These are phyloP conservation scores for Hippoglossus hippoglossus DNA, from an alignment of 2,797 vertebrate species.

Conservation along the genomic window DNA sequence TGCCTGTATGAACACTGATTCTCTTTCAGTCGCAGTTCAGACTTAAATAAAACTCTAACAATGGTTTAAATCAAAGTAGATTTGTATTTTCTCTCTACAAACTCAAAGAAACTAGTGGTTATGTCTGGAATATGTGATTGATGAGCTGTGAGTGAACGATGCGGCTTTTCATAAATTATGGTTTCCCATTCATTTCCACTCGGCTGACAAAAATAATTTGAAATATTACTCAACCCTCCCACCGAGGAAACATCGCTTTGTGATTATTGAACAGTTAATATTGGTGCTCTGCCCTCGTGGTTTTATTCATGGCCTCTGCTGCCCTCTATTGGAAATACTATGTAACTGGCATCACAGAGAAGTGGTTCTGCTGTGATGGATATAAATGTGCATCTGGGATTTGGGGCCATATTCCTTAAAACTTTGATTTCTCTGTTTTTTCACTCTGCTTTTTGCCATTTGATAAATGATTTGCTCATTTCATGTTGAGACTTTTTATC, in stretches of 20 bases:
- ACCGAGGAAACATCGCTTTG: not conserved
- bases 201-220: not conserved
- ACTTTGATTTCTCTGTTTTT: no score
- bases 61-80: not conserved
- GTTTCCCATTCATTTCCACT: not conserved
- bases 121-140: constrained; percentile 15
- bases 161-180: constrained; percentile 24
- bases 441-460: not conserved
- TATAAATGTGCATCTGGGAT: not conserved
- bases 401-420: not conserved
- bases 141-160: constrained; percentile 7
- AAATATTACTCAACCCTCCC: not conserved
- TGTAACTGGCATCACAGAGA: not conserved
- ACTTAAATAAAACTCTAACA: not conserved
- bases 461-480: not conserved
- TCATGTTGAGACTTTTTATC: not conserved
- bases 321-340: constrained; percentile 51
- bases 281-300: no score
- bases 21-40: not conserved
- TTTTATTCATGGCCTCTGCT: constrained; percentile 44
- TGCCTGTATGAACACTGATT: not conserved
- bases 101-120: not conserved
- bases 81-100: not conserved
- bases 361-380: not conserved
- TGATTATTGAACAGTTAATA: not conserved